Evolutionary conservation across 2,888 invertebrate species (phyloP).

Genomic region (Euclidia mi): DNA sequence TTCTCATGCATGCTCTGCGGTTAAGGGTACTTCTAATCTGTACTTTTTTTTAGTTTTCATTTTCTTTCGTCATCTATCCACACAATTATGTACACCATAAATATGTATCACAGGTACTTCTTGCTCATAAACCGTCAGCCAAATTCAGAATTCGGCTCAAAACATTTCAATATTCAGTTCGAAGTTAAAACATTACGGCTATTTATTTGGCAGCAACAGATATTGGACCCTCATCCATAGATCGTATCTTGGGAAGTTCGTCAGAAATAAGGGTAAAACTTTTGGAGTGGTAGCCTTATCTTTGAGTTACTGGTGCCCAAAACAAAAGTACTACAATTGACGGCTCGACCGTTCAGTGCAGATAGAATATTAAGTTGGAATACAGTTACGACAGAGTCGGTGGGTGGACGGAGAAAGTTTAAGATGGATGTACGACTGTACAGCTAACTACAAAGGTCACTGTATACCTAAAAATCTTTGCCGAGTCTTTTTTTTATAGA

Average conservation of each 20-base stretch:
- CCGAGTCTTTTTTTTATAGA: no score
- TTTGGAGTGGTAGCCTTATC: constrained; percentile 15
- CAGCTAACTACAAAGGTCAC: no score
- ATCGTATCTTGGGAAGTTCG: constrained; percentile 29
- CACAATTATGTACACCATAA: no score
- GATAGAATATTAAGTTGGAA: background rate
- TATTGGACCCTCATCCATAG: constrained; percentile 28
- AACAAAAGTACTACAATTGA: background rate
- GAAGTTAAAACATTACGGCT: constrained; percentile 17
- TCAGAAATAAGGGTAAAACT: constrained; percentile 11
- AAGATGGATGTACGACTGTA: no score
- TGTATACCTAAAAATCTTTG: no score
- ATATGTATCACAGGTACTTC: no score
- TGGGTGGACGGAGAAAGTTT: no score
- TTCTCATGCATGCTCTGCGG: no score
- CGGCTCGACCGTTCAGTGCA: background rate
- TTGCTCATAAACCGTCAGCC: background rate
- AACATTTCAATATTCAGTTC: constrained; percentile 24
- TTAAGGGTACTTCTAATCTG: no score
- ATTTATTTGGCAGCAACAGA: constrained; percentile 26
- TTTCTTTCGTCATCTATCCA: no score
- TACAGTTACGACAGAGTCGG: no score
- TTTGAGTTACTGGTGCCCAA: background rate
- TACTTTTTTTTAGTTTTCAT: no score
- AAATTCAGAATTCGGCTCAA: background rate